Percentiles rank a stretch among this genome's conserved stretches.
Evolutionary conservation across 2,113 vertebrate genomes (phyloP).

Genomic region (Neotoma lepida): DNA sequence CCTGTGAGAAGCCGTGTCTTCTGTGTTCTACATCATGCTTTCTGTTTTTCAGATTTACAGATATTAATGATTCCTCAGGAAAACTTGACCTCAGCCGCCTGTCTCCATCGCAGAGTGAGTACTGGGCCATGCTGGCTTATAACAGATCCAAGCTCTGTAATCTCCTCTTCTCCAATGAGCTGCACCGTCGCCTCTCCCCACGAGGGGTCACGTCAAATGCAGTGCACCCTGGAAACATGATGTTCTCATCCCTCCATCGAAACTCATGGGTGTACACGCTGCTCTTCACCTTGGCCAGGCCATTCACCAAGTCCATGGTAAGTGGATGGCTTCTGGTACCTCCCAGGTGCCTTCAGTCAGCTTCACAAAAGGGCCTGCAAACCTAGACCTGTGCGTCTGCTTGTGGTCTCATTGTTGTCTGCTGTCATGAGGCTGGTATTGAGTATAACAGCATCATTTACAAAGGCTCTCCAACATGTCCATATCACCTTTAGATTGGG

Average conservation of each 20-base stretch:
- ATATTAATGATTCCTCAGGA: constrained; percentile 91
- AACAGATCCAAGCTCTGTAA: constrained; percentile 98
- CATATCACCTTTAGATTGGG: neutral
- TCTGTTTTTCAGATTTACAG: constrained; percentile 90
- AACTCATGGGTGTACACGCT: constrained; percentile 96
- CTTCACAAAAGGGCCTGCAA: neutral
- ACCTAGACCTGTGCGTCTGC: neutral
- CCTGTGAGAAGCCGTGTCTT: neutral
- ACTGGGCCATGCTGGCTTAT: constrained; percentile 98
- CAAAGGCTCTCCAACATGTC: neutral
- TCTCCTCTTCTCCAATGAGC: constrained; percentile 94
- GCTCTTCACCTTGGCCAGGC: constrained; percentile 93
- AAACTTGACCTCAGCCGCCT: constrained; percentile 92
- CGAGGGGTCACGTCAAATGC: constrained; percentile 92
- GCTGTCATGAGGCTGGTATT: neutral
- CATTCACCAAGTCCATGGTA: constrained; percentile 99
- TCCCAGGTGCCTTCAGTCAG: neutral
- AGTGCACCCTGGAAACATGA: constrained; percentile 97
- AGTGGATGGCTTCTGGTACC: constrained; percentile 71
- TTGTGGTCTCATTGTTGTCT: constrained; percentile 53
- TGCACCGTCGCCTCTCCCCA: constrained; percentile 93
- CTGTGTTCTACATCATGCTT: constrained; percentile 29
- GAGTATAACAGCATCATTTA: fast-evolving
- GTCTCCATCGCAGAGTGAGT: constrained; percentile 91
- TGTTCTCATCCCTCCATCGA: constrained; percentile 93